phyloP scores from a whole-genome alignment of 2,797 vertebrate species.

The Amblyraja radiata region DNA sequence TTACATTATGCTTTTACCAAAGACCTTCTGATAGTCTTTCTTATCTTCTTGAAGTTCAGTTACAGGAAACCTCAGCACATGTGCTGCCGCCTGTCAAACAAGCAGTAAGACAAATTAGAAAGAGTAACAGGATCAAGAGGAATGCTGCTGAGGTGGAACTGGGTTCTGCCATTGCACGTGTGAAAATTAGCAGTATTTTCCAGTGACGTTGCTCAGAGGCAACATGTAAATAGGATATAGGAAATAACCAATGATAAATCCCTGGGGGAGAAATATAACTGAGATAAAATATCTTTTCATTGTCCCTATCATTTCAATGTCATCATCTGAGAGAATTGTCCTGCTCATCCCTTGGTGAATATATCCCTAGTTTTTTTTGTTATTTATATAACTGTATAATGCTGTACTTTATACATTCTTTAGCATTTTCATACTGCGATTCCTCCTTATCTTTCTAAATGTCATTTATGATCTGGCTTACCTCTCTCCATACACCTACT shows the following conservation, averaged over 20 bases:
- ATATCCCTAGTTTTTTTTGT: neutral
- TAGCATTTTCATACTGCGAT: neutral
- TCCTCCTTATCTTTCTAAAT: neutral
- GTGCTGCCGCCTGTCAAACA: too few species aligned
- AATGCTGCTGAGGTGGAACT: too few species aligned
- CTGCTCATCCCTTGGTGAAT: neutral
- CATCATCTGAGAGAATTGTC: neutral
- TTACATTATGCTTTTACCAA: neutral
- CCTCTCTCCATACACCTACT: neutral
- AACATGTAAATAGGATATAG: too few species aligned
- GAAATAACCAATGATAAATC: neutral
- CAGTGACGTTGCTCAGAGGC: too few species aligned
- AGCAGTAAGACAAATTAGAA: too few species aligned
- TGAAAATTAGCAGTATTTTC: too few species aligned
- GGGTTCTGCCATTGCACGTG: too few species aligned
- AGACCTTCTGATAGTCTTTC: neutral
- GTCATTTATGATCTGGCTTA: neutral
- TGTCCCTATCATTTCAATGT: neutral
- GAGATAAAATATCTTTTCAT: neutral
- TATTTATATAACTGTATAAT: neutral
- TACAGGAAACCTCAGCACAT: too few species aligned
- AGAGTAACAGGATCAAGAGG: too few species aligned
- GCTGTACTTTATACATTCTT: neutral
- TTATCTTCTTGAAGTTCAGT: neutral
- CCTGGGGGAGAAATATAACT: neutral